Base-by-base conservation (phyloP, 1,140 invertebrate species). In the Tetramorium parvispinum region DNA sequence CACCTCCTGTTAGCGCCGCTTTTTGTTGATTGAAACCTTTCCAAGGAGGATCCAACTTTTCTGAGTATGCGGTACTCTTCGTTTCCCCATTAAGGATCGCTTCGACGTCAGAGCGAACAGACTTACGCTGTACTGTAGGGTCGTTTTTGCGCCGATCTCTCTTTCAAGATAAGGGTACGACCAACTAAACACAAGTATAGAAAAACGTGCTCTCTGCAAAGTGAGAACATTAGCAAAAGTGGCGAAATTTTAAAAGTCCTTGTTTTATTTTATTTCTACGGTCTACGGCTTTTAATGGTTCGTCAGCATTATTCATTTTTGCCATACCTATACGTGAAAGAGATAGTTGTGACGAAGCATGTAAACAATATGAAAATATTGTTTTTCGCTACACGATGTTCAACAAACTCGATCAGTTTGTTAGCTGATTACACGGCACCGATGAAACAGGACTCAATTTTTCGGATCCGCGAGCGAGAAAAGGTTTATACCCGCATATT, bases 361-460 rank as follows among this genome's bases (percentile, higher is more conserved):
- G n/a, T n/a, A 70, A 81, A 82, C 27, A 59, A 43, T 37, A 73
- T 13, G n/a, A 73, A 75, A 82, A 83, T 73, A 83, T 83, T 83
- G 37, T 59, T 27, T 59, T 59, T 61, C 40, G 40, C 40, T 37
- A 73, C 18, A 13, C 79, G 24, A 43, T 6, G 1, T 49, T 18
- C 53, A 21, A 40, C 68, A 75, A 83, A 83, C 40, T 61, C 68
- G 46, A 83, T 83, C 53, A 59, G 79, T 83, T 83, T 75, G 68
- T 83, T 83, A 83, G 27, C 79, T 83, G 68, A 83, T 83, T 75
- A 83, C 40, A 18, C 68, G 53, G 68, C 13, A 24, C 13, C 68
- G 53, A 75, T 83, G n/a, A 46, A 83, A 83, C 55, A 13, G 55
- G 55, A 59, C 66, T 71, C 79, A 73, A 82, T 83, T 83, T 83